phyloP scores from a whole-genome alignment of 92 coral and sea anemone genomes.

The Siderastrea radians region DNA sequence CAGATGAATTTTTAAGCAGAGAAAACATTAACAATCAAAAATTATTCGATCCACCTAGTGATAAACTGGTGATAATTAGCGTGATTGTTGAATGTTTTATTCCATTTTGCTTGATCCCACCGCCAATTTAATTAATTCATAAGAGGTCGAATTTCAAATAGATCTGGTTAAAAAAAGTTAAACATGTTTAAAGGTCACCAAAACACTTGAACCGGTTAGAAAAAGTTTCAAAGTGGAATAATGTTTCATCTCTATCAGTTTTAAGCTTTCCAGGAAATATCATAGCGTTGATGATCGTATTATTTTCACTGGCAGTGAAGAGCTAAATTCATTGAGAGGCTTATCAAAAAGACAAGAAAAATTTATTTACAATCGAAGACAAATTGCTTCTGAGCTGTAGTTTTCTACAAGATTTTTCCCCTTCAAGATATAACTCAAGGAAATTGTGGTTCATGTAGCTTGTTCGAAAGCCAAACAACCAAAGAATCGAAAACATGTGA shows the following conservation, averaged over 20 bases:
- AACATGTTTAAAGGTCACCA: background rate
- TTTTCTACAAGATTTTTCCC: background rate
- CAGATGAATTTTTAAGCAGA: background rate
- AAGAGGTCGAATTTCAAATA: constrained; percentile 3
- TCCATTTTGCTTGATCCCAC: constrained; percentile 6
- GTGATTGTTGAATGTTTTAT: constrained; percentile 1
- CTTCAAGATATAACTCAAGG: background rate
- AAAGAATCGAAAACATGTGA: background rate
- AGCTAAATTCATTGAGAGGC: constrained; percentile 2
- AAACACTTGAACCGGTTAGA: background rate
- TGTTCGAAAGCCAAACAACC: background rate
- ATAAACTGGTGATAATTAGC: constrained; percentile 12
- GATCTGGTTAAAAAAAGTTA: background rate
- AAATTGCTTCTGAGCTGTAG: background rate
- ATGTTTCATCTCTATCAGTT: background rate
- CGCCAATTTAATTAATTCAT: constrained; percentile 22
- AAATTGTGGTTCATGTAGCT: background rate
- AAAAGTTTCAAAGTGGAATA: background rate
- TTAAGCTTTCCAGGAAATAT: background rate
- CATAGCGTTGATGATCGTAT: background rate
- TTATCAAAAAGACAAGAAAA: constrained; percentile 6
- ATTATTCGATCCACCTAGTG: constrained; percentile 9
- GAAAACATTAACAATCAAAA: background rate
- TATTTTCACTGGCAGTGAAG: background rate
- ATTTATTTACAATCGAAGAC: background rate